Percentiles rank a stretch among this genome's conserved stretches.
These are phyloP conservation scores for Drosophila neocordata DNA, from an alignment of 1,140 invertebrate species.

Conservation along the genomic window DNA sequence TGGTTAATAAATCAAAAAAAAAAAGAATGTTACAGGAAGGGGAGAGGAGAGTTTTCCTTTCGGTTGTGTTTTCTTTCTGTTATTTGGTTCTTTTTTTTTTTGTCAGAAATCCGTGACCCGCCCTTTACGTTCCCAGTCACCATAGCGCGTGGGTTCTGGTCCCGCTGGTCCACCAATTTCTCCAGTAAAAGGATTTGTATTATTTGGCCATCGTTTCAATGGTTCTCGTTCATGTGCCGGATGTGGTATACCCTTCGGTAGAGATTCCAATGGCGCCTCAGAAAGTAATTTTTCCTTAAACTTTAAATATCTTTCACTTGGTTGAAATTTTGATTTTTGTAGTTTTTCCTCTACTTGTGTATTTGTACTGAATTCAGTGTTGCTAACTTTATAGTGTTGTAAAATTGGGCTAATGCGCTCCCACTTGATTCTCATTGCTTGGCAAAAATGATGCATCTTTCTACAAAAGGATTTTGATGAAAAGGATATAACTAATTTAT, in stretches of 20 bases:
- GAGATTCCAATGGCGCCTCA: neutral
- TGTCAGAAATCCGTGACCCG: slow-evolving; percentile 87
- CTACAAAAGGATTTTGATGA: neutral
- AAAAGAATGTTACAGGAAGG: slow-evolving; percentile 36
- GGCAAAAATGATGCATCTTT: slow-evolving; percentile 4
- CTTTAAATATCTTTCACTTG: slow-evolving; percentile 51
- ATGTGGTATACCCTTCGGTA: slow-evolving; percentile 46
- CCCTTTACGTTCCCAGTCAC: slow-evolving; percentile 99
- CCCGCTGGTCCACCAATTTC: slow-evolving; percentile 93
- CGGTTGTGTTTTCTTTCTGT: neutral
- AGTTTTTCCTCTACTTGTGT: neutral
- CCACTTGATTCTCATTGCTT: neutral
- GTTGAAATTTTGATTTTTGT: neutral
- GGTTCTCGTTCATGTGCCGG: slow-evolving; percentile 60
- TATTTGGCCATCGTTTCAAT: slow-evolving; percentile 83
- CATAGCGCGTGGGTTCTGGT: slow-evolving; percentile 99
- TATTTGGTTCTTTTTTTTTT: neutral
- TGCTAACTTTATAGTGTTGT: too few relatives aligned
- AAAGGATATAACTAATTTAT: neutral
- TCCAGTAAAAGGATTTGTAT: slow-evolving; percentile 94
- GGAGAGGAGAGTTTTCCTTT: too few relatives aligned
- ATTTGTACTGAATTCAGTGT: neutral
- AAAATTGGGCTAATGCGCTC: neutral
- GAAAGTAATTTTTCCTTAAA: slow-evolving; percentile 61
- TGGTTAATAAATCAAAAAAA: slow-evolving; percentile 58